phyloP scores from a whole-genome alignment of 2,888 invertebrate species.

The Brenthis ino region DNA sequence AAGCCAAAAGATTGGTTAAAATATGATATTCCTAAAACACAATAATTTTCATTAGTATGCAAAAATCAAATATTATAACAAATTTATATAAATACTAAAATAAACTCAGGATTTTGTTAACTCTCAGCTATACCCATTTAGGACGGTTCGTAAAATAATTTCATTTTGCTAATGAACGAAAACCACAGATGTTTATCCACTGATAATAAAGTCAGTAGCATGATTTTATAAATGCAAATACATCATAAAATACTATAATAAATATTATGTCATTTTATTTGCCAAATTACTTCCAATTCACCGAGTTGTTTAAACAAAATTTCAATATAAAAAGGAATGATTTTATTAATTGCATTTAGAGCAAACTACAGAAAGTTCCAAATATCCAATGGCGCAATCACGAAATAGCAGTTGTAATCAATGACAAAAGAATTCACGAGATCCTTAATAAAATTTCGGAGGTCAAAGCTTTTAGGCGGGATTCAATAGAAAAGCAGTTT shows the following conservation, averaged over 20 bases:
- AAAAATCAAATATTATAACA: background rate
- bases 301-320: background rate
- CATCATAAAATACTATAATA: background rate
- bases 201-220: background rate
- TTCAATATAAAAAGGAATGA: background rate
- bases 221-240: background rate
- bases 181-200: background rate
- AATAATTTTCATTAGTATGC: too few relatives aligned
- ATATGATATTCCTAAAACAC: too few relatives aligned
- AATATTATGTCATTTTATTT: too few relatives aligned
- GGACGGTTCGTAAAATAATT: background rate
- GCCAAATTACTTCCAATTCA: too few relatives aligned
- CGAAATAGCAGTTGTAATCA: slow-evolving; percentile 39
- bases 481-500: slow-evolving; percentile 27
- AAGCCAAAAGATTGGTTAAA: too few relatives aligned
- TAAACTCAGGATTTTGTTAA: background rate
- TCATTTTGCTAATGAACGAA: slow-evolving; percentile 3
- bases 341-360: slow-evolving; percentile 4
- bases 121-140: slow-evolving; percentile 3
- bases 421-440: slow-evolving; percentile 49
- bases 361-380: slow-evolving; percentile 3
- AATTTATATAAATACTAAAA: slow-evolving; percentile 2
- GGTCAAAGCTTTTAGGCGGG: slow-evolving; percentile 35
- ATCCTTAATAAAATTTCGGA: slow-evolving; percentile 52
- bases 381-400: slow-evolving; percentile 17